Base-by-base conservation (phyloP, 2,797 vertebrate genomes). In the Myotis planiceps region DNA sequence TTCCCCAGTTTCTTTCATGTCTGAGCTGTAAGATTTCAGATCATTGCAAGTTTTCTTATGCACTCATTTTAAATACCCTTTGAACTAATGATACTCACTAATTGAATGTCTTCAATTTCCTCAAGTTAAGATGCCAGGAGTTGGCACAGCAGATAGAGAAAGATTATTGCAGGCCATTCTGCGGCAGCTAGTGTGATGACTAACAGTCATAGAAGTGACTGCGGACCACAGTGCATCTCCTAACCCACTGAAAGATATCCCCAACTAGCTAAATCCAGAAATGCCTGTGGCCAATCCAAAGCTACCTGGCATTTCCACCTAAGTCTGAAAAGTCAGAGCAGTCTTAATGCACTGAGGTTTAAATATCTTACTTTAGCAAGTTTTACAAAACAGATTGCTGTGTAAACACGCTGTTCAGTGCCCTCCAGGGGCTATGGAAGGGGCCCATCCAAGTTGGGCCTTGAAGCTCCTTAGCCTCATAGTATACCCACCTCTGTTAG, bases 31-130 rank as follows among this genome's bases (percentile, higher is more conserved):
- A 76, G n/a, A 83, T 89, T 95, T 84, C 19, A 75, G 21, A 34
- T 93, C 29, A 79, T 47, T 86, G 65, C 47, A 90, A 27, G 6
- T 42, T 81, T 93, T 53, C 51, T 66, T 92, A 72, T 74, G 2
- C 14, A 16, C 12, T 92, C 25, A 78, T 88, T 76, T 88, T 85
- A 89, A 78, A 86, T 78, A 74, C 47, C 32, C 65, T 83, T 80
- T 65, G 63, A 85, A 75, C 29, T 63, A 63, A 58, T 65, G 12
- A 87, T 42, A 63, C 2, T 42, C 45, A 39, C 39, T 69, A 78
- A 55, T 42, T 18, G 32, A n/a, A 9, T 79, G 23, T 86, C 42
- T 93, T 86, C 18, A 42, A 3, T 76, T 86, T 86, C 32, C 1
- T 87, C 65, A 47, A 86, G 39, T 92, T 53, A 55, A 3, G 25